These are phyloP conservation scores for Pedionomus torquatus DNA, from an alignment of 2,113 vertebrate genomes.

Conservation along the genomic window DNA sequence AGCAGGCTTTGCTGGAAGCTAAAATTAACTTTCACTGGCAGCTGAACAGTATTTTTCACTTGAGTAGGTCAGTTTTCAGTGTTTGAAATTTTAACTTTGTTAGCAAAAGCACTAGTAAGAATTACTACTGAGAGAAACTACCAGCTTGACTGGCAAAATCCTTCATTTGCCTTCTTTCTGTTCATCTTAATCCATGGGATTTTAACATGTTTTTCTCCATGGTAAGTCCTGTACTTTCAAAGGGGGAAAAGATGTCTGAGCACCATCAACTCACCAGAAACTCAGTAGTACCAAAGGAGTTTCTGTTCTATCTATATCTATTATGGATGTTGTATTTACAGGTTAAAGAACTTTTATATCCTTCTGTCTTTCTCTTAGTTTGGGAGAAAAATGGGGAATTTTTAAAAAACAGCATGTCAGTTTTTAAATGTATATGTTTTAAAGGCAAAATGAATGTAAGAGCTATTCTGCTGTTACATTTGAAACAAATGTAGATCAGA, in stretches of 20 bases:
- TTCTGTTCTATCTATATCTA: background rate
- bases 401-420: background rate
- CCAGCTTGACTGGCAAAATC: background rate
- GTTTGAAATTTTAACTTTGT: background rate
- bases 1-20: background rate
- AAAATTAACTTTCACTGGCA: background rate
- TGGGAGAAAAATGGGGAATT: accelerated
- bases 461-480: background rate
- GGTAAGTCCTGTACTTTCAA: background rate
- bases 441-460: background rate
- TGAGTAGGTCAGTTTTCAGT: background rate
- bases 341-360: background rate
- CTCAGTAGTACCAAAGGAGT: background rate
- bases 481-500: background rate
- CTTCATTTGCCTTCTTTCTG: background rate
- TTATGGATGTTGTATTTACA: background rate
- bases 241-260: background rate
- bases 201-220: background rate
- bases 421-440: background rate
- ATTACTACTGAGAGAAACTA: background rate
- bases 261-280: background rate
- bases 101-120: background rate
- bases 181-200: background rate
- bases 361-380: background rate
- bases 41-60: background rate